Conservation (phyloP, 2,113 vertebrate species). For the Alosa alosa region DNA sequence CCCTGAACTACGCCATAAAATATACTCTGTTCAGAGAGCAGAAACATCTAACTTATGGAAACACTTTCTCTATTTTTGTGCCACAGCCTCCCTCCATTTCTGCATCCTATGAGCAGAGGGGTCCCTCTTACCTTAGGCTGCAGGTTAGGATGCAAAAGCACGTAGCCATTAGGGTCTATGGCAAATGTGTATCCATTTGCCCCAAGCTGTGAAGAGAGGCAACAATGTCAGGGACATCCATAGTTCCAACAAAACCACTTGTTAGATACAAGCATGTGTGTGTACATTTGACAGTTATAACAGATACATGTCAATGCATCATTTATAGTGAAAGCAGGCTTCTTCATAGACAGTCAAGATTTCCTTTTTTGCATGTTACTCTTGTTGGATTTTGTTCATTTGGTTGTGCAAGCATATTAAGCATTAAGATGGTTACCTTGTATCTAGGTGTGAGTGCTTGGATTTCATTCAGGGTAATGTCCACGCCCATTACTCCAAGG, state of each 20-base stretch:
- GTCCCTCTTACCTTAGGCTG: slow-evolving; percentile 84
- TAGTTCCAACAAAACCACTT: neutral
- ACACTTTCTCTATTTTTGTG: neutral
- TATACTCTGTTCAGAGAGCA: neutral
- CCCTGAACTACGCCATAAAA: neutral
- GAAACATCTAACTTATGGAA: neutral
- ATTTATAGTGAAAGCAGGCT: neutral
- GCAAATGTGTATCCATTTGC: slow-evolving; percentile 98
- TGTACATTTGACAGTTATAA: neutral
- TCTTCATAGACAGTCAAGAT: neutral
- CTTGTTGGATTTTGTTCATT: neutral
- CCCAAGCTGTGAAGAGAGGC: slow-evolving; percentile 78
- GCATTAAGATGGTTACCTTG: slow-evolving; percentile 72
- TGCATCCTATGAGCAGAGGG: neutral
- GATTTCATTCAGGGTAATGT: slow-evolving; percentile 93
- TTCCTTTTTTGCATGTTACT: neutral
- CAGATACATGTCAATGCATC: neutral
- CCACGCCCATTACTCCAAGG: slow-evolving; percentile 96
- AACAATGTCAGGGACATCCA: neutral
- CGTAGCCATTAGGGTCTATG: slow-evolving; percentile 95
- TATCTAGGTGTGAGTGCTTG: slow-evolving; percentile 94
- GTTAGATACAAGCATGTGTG: neutral
- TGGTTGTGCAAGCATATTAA: neutral
- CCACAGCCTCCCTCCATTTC: neutral
- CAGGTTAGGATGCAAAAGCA: slow-evolving; percentile 94